These are phyloP conservation scores for Caenorhabditis wallacei DNA, from an alignment of 2,888 invertebrate genomes.

Conservation along the genomic window DNA sequence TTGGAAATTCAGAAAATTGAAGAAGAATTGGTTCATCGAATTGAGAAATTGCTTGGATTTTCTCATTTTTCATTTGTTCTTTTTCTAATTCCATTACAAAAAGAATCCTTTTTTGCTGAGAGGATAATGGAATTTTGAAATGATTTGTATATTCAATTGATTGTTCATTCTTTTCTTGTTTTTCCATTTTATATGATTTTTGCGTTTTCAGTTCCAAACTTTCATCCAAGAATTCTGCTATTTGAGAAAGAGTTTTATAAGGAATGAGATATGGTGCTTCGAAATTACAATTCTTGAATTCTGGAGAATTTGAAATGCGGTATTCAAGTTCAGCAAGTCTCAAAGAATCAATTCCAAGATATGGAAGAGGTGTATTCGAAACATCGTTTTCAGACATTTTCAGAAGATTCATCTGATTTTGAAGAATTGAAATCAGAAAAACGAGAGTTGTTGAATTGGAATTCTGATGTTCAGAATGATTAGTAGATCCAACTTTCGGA, in stretches of 20 bases:
- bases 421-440: conserved; percentile 16
- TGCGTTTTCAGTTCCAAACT: neutral
- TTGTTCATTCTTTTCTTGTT: neutral
- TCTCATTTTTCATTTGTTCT: neutral
- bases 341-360: conserved; percentile 60
- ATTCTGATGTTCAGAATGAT: neutral
- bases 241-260: conserved; percentile 15
- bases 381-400: neutral
- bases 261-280: conserved; percentile 27
- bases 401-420: conserved; percentile 33
- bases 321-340: conserved; percentile 54
- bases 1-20: neutral
- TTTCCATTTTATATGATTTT: neutral
- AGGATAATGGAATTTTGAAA: conserved; percentile 46
- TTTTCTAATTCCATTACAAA: conserved; percentile 35
- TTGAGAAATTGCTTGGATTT: conserved; percentile 7
- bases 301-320: conserved; percentile 17
- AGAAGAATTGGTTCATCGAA: conserved; percentile 48
- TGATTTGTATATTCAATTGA: neutral
- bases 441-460: neutral
- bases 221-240: conserved; percentile 22
- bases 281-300: neutral
- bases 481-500: neutral
- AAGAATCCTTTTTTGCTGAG: conserved; percentile 60
- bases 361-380: conserved; percentile 23